Percentiles rank a stretch among this genome's conserved stretches.
These are phyloP conservation scores for Epinephelus lanceolatus DNA, from an alignment of 2,113 vertebrate genomes.

Conservation along the genomic window DNA sequence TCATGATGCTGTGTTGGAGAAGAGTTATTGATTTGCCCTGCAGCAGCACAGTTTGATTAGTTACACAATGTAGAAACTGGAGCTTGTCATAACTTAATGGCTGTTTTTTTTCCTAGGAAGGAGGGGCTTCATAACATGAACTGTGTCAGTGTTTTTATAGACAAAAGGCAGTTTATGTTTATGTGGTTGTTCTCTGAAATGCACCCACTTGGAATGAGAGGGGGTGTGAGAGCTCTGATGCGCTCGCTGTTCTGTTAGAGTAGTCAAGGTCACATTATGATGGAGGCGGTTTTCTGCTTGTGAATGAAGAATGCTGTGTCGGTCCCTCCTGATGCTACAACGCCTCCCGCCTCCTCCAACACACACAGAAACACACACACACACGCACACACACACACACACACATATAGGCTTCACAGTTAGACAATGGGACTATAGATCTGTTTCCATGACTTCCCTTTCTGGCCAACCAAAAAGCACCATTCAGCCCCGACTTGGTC, in stretches of 20 bases:
- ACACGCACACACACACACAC: constrained; percentile 4
- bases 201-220: constrained; percentile 56
- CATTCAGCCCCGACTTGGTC: constrained; percentile 64
- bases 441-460: constrained; percentile 75
- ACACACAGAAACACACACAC: constrained; percentile 6
- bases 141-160: constrained; percentile 62
- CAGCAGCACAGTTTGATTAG: constrained; percentile 42
- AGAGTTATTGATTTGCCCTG: constrained; percentile 65
- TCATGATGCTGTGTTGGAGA: neutral
- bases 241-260: constrained; percentile 51
- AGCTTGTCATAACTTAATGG: constrained; percentile 42
- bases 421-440: constrained; percentile 73
- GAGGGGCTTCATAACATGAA: constrained; percentile 60
- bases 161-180: constrained; percentile 44
- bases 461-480: constrained; percentile 66
- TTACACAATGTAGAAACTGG: constrained; percentile 52
- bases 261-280: constrained; percentile 75
- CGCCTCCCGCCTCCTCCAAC: constrained; percentile 54
- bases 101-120: constrained; percentile 37
- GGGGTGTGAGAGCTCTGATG: constrained; percentile 32
- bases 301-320: constrained; percentile 77
- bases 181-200: constrained; percentile 55
- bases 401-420: constrained; percentile 11
- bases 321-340: constrained; percentile 58
- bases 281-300: constrained; percentile 71